Evolutionary conservation across 2,113 vertebrate genomes (phyloP), one percentile per base, ranked within the genome.

Genomic region (Strix uralensis): DNA sequence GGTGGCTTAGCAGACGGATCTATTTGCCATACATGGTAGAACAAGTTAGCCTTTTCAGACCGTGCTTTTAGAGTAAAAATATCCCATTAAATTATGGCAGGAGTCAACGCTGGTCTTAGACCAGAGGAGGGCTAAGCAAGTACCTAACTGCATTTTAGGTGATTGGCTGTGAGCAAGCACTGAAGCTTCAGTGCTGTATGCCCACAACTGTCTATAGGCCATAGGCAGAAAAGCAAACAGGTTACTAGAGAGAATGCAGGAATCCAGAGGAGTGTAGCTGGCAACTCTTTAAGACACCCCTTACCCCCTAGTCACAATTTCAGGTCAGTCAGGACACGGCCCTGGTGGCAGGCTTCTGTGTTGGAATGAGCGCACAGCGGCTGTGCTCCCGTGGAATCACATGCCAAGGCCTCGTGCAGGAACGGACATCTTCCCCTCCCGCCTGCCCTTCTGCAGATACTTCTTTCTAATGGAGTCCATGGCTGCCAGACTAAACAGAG

Each of bases 1-100:
- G 95, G 96, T 96, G 94, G 96, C 91, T 94, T 72, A 52, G 72
- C 96, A 96, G 80, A 91, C 3, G 5, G 92, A 58, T 74, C 71
- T 55, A 12, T 93, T 78, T 93, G 88, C 88, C 47, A 11, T 59
- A 83, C 69, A 61, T 5, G 47, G 69, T 22, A 94, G 73, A 90
- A 82, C 49, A 79, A 91, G 90, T 69, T 38, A 57, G 77, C 83
- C 69, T 95, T 94, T 92, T 92, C 92, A 83, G 88, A 63, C 20
- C 36, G 54, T 7, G 81, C 63, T 88, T 92, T 81, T 36, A 13
- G 40, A 89, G 61, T 34, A 79, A 90, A 90, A 92, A 93, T 74
- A 87, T 54, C 73, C 72, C 36, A 27, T 57, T 11, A 22, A 36
- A 22, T 47, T 18, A 65, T 5, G 27, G 54, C 49, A 75, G 75